phyloP scores from a whole-genome alignment of 2,113 vertebrate species.

The Cyanoramphus novaezelandiae region DNA sequence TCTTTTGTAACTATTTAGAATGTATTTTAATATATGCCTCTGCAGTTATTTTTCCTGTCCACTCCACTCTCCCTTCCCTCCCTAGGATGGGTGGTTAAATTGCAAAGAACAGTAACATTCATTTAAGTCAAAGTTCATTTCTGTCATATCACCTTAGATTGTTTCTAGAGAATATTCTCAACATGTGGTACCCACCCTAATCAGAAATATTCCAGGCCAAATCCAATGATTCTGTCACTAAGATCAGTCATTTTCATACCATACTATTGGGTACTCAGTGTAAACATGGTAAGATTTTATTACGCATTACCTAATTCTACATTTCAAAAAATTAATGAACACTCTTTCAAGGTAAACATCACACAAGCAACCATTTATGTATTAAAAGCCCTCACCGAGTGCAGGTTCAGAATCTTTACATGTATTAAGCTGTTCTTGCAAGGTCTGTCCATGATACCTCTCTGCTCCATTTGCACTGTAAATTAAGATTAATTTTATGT shows the following conservation, averaged over 20 bases:
- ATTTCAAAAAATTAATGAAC: not conserved
- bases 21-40: not conserved
- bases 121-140: not conserved
- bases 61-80: not conserved
- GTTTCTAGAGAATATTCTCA: not conserved
- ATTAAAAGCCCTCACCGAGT: conserved; percentile 37
- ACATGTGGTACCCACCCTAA: not conserved
- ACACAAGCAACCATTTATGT: not conserved
- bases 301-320: not conserved
- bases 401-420: conserved; percentile 65
- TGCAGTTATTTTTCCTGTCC: not conserved
- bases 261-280: not conserved
- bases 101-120: not conserved
- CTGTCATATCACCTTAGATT: not conserved
- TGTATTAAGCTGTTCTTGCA: conserved; percentile 54
- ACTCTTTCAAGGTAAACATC: not conserved
- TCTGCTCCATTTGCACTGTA: conserved; percentile 18
- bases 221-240: not conserved
- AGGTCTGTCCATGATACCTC: not conserved
- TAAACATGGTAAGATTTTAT: not conserved
- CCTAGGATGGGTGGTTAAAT: not conserved
- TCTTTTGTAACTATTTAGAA: not conserved
- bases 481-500: not conserved
- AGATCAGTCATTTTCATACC: not conserved
- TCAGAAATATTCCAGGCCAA: not conserved